phyloP scores from a whole-genome alignment of 2,797 vertebrate genomes.

The Sebastes umbrosus region DNA sequence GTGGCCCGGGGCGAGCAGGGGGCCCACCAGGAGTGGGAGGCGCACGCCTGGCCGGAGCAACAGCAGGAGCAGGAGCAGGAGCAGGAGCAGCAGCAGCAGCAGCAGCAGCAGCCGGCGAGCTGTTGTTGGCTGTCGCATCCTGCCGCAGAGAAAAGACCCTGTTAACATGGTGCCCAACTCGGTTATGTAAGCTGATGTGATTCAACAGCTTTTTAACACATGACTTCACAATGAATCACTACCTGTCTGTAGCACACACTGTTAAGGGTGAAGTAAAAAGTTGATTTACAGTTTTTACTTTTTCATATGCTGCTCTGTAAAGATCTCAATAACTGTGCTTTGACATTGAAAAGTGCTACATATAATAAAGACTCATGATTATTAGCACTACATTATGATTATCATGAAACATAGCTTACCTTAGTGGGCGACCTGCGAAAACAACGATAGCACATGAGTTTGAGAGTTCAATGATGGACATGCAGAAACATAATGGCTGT shows the following conservation, averaged over 20 bases:
- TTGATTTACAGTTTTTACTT: neutral
- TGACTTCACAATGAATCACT: slow-evolving; percentile 28
- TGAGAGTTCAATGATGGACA: slow-evolving; percentile 9
- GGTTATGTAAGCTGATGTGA: slow-evolving; percentile 37
- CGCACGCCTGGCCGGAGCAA: slow-evolving; percentile 84
- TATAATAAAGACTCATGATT: slow-evolving; percentile 1
- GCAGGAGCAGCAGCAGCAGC: slow-evolving; percentile 78
- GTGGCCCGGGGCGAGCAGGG: slow-evolving; percentile 81
- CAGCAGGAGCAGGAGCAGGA: slow-evolving; percentile 76
- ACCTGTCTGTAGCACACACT: neutral
- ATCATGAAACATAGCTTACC: slow-evolving; percentile 68
- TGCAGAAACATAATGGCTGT: slow-evolving; percentile 14
- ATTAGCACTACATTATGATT: neutral
- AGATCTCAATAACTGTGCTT: neutral
- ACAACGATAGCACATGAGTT: slow-evolving; percentile 46
- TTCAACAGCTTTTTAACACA: slow-evolving; percentile 25
- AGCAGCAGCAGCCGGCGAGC: slow-evolving; percentile 83
- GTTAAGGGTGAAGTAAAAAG: neutral
- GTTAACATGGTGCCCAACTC: neutral
- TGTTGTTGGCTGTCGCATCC: slow-evolving; percentile 91
- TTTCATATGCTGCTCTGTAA: neutral
- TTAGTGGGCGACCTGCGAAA: slow-evolving; percentile 83
- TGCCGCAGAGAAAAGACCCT: slow-evolving; percentile 57
- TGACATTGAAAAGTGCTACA: neutral
- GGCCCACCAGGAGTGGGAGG: slow-evolving; percentile 72